Percentiles rank a stretch among this genome's conserved stretches.
phyloP scores from a whole-genome alignment of 2,797 vertebrate species.

The Poeciliopsis gracilis region DNA sequence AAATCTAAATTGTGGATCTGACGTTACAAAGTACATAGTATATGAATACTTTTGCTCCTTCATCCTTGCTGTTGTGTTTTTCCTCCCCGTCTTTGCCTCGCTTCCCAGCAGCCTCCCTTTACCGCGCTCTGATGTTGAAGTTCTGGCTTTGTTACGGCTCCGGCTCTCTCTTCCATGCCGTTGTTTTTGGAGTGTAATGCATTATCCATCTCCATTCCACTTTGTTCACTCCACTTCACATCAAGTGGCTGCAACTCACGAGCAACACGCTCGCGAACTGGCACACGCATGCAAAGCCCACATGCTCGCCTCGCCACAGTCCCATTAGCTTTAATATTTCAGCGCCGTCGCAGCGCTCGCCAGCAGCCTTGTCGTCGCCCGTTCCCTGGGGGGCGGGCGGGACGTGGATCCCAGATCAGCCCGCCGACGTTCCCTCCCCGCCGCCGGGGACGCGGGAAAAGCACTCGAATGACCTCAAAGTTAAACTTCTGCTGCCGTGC shows the following conservation, averaged over 20 bases:
- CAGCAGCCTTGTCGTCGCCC: conserved; percentile 65
- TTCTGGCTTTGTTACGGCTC: conserved; percentile 49
- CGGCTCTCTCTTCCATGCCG: conserved; percentile 39
- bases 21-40: not conserved
- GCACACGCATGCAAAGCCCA: conserved; percentile 5
- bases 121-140: conserved; percentile 36
- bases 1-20: not conserved
- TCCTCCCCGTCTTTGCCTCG: not conserved
- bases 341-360: conserved; percentile 62
- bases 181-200: conserved; percentile 66
- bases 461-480: conserved; percentile 61
- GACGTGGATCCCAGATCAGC: conserved; percentile 60
- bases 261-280: conserved; percentile 37
- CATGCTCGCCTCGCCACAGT: conserved; percentile 24
- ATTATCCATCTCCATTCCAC: conserved; percentile 75
- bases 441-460: conserved; percentile 35
- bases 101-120: conserved; percentile 16
- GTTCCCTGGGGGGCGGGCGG: conserved; percentile 52
- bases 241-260: conserved; percentile 60
- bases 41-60: not conserved
- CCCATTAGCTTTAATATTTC: conserved; percentile 81
- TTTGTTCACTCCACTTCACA: conserved; percentile 70
- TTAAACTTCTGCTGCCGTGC: conserved; percentile 27
- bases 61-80: not conserved
- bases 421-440: conserved; percentile 35